phyloP scores from a whole-genome alignment of 2,113 vertebrate species.

The Calypte anna region DNA sequence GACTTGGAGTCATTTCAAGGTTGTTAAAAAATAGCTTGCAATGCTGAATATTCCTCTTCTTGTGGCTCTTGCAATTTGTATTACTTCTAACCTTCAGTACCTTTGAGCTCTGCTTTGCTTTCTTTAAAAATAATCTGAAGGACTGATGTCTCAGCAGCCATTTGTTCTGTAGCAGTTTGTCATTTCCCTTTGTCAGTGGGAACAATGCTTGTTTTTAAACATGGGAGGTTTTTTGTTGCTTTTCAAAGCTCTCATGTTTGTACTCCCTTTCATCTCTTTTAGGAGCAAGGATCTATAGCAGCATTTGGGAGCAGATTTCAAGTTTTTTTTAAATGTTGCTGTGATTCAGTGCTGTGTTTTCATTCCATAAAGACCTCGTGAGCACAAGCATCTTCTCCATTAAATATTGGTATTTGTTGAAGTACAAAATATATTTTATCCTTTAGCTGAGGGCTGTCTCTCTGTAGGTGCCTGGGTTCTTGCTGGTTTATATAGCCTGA shows the following conservation, averaged over 20 bases:
- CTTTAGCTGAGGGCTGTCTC: not conserved
- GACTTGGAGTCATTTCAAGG: slow-evolving; percentile 48
- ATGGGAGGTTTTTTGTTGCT: not conserved
- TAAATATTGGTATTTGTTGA: not conserved
- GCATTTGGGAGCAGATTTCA: not conserved
- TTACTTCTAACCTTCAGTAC: slow-evolving; percentile 21
- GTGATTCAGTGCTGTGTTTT: not conserved
- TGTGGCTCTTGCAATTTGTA: not conserved
- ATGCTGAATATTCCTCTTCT: slow-evolving; percentile 30
- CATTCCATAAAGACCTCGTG: not conserved
- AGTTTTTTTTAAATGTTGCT: not conserved
- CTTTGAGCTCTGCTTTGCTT: not conserved
- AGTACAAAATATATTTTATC: not conserved
- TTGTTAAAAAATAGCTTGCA: slow-evolving; percentile 28
- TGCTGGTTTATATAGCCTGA: not conserved
- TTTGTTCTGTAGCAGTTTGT: not conserved
- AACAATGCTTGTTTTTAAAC: not conserved
- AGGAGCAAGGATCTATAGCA: not conserved
- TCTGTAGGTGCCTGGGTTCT: not conserved
- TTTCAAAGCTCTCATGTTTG: not conserved
- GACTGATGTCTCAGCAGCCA: not conserved
- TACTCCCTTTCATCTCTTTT: not conserved
- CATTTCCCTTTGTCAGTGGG: slow-evolving; percentile 5
- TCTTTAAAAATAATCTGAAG: slow-evolving; percentile 23
- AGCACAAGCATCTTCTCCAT: not conserved